A percentile compares a stretch with the other conserved stretches of the same genome.
Conservation (phyloP, 2,113 vertebrate species). For the Furnarius figulus region DNA sequence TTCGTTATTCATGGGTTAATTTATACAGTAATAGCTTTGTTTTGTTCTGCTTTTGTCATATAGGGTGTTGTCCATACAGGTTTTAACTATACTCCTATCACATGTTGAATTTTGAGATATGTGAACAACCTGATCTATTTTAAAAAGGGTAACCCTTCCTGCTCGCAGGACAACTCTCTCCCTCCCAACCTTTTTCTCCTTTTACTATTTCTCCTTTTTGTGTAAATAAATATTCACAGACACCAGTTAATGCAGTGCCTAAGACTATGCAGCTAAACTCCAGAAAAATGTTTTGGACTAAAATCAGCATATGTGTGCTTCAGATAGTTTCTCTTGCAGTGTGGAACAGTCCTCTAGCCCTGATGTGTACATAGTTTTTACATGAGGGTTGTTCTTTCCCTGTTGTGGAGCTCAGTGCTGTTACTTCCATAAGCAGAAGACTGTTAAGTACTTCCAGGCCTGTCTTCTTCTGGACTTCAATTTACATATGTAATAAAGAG, state of each 20-base stretch:
- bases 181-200: background rate
- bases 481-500: background rate
- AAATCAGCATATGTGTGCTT: background rate
- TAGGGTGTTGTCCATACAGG: background rate
- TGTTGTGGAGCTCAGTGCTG: background rate
- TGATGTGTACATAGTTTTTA: background rate
- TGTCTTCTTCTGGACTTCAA: background rate
- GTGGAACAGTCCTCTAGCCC: background rate
- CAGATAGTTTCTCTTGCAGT: background rate
- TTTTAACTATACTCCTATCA: background rate
- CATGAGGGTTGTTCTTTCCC: background rate
- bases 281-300: background rate
- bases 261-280: background rate
- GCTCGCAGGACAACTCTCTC: fast-evolving
- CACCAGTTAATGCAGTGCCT: background rate
- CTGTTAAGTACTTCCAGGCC: background rate
- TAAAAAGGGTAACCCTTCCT: background rate
- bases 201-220: background rate
- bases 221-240: background rate
- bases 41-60: background rate
- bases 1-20: background rate
- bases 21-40: background rate
- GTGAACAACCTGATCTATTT: background rate
- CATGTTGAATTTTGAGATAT: background rate
- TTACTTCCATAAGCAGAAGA: background rate